Percentiles rank a stretch among this genome's conserved stretches.
Conservation (phyloP, 2,888 invertebrate species). For the Diploptera punctata region DNA sequence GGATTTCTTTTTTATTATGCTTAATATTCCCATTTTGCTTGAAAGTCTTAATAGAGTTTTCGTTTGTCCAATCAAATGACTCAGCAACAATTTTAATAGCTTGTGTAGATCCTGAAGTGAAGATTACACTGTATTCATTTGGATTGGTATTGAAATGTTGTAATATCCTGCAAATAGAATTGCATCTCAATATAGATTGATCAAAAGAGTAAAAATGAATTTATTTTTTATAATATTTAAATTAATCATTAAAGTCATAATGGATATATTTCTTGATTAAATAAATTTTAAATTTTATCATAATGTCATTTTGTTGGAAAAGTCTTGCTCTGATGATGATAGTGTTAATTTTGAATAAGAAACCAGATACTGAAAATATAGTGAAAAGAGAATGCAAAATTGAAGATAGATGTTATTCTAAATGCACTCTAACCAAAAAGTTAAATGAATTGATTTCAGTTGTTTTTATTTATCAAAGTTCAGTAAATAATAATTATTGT, state of each 20-base stretch:
- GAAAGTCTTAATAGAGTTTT: neutral
- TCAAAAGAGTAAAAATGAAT: neutral
- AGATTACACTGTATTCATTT: constrained; percentile 85
- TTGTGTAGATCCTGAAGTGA: constrained; percentile 94
- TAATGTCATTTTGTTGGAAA: too few species aligned
- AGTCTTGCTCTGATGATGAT: too few species aligned
- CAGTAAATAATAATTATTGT: too few species aligned
- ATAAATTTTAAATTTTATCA: too few species aligned
- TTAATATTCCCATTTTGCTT: neutral
- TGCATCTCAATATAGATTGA: neutral
- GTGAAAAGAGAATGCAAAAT: too few species aligned
- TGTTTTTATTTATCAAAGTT: too few species aligned
- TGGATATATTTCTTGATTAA: neutral
- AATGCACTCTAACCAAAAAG: too few species aligned
- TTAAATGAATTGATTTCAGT: too few species aligned
- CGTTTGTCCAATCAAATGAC: constrained; percentile 66
- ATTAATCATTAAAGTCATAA: neutral
- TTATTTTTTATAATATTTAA: neutral
- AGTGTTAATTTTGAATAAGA: too few species aligned
- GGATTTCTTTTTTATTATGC: neutral
- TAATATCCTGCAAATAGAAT: constrained; percentile 68
- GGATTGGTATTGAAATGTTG: constrained; percentile 81
- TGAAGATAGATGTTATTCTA: too few species aligned
- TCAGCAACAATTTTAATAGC: constrained; percentile 86
- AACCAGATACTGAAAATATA: too few species aligned